Conservation (phyloP, 2,888 invertebrate species). For the Catocala fraxini region DNA sequence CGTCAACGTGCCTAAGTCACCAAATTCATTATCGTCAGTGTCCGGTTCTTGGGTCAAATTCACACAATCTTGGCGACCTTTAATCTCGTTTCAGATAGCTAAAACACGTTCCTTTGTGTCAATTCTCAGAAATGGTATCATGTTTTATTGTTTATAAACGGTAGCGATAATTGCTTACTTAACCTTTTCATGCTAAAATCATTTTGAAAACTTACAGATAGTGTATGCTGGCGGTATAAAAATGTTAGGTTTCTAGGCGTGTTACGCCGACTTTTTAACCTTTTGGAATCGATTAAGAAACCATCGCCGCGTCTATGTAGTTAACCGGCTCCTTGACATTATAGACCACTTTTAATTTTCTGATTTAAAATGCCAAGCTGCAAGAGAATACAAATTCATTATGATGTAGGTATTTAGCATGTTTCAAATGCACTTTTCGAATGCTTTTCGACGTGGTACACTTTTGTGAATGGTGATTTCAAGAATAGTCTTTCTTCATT, state of each 20-base stretch:
- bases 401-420: background rate
- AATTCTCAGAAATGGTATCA: slow-evolving; percentile 74
- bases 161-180: slow-evolving; percentile 49
- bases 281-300: slow-evolving; percentile 45
- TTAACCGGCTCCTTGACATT: slow-evolving; percentile 60
- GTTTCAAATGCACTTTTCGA: too few relatives aligned
- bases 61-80: slow-evolving; percentile 81
- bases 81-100: slow-evolving; percentile 81
- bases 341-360: slow-evolving; percentile 58
- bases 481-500: too few relatives aligned
- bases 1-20: slow-evolving; percentile 53
- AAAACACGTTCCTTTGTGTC: slow-evolving; percentile 76
- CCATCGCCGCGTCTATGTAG: slow-evolving; percentile 35
- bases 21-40: slow-evolving; percentile 72
- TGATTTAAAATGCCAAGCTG: slow-evolving; percentile 49
- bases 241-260: background rate
- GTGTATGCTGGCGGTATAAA: background rate
- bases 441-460: too few relatives aligned
- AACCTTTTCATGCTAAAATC: slow-evolving; percentile 37
- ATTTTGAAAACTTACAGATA: slow-evolving; percentile 18
- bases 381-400: slow-evolving; percentile 10
- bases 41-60: slow-evolving; percentile 83
- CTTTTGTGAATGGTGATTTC: too few relatives aligned
- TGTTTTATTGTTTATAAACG: slow-evolving; percentile 67
- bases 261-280: slow-evolving; percentile 37